These are phyloP conservation scores for Leptopterna dolabrata DNA, from an alignment of 2,888 invertebrate species.

Conservation along the genomic window DNA sequence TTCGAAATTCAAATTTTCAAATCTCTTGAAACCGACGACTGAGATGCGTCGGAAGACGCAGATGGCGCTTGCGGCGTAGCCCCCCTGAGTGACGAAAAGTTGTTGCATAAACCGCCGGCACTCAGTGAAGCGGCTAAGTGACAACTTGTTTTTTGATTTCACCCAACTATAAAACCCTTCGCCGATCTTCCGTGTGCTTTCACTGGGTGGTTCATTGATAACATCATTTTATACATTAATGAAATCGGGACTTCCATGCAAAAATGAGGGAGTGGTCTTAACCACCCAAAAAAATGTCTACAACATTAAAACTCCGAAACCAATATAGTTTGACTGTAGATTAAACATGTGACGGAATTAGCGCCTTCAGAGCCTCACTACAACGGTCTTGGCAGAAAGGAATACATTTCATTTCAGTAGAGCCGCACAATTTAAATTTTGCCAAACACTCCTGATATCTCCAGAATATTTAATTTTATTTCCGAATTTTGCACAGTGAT, in stretches of 20 bases:
- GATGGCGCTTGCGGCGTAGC: slow-evolving; percentile 15
- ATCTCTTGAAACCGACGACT: neutral
- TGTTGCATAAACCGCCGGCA: slow-evolving; percentile 37
- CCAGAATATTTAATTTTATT: too few relatives aligned
- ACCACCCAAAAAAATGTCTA: too few relatives aligned
- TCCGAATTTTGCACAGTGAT: too few relatives aligned
- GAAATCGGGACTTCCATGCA: neutral
- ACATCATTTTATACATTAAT: neutral
- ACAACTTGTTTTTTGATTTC: slow-evolving; percentile 45
- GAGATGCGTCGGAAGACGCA: neutral
- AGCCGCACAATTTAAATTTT: too few relatives aligned
- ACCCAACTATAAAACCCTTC: slow-evolving; percentile 6
- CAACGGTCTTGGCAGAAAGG: too few relatives aligned
- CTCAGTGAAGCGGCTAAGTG: slow-evolving; percentile 37
- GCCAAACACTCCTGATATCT: too few relatives aligned
- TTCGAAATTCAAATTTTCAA: neutral
- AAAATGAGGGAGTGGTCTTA: too few relatives aligned
- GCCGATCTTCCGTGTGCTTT: slow-evolving; percentile 34
- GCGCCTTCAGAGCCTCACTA: too few relatives aligned
- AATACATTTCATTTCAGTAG: too few relatives aligned
- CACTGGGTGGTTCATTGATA: slow-evolving; percentile 20
- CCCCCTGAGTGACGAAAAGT: slow-evolving; percentile 35
- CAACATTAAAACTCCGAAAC: neutral
- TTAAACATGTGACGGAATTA: too few relatives aligned
- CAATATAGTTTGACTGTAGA: neutral